These are phyloP conservation scores for Ctenosaura bakeri DNA, from an alignment of 2,797 vertebrate species.

Conservation along the genomic window DNA sequence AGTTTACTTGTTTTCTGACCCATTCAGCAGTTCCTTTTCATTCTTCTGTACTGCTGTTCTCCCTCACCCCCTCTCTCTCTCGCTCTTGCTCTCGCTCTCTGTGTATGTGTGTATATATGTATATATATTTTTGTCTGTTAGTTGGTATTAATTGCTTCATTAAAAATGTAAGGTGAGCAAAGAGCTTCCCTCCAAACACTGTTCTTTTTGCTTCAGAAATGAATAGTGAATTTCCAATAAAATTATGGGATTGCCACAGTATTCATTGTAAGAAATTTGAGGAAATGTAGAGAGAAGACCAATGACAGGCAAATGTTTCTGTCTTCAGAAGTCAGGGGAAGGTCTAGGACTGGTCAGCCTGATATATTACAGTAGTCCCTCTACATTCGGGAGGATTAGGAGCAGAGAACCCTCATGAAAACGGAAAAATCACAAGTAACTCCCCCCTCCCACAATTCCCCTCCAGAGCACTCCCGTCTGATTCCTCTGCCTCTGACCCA, in stretches of 20 bases:
- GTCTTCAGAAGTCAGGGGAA: background rate
- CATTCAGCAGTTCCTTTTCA: constrained; percentile 12
- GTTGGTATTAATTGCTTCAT: background rate
- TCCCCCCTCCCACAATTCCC: too few species aligned
- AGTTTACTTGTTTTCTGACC: constrained; percentile 80
- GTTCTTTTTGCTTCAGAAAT: background rate
- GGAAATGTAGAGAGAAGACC: background rate
- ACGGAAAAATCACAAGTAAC: too few species aligned
- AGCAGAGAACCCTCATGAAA: too few species aligned
- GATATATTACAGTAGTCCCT: background rate
- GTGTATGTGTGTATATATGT: background rate
- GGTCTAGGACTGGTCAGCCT: background rate
- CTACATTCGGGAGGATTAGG: too few species aligned
- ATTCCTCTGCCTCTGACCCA: too few species aligned
- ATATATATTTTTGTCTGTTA: background rate
- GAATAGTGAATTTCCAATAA: background rate
- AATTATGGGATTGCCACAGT: background rate
- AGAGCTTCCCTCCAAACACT: background rate
- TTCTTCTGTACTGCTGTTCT: background rate
- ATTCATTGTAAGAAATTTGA: background rate
- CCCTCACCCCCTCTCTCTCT: too few species aligned
- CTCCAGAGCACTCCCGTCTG: too few species aligned
- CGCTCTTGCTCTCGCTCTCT: too few species aligned
- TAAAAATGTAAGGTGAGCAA: background rate
- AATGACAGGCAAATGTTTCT: background rate